Evolutionary conservation across 2,113 vertebrate genomes (phyloP).

Genomic region (Australoheros scitulus): DNA sequence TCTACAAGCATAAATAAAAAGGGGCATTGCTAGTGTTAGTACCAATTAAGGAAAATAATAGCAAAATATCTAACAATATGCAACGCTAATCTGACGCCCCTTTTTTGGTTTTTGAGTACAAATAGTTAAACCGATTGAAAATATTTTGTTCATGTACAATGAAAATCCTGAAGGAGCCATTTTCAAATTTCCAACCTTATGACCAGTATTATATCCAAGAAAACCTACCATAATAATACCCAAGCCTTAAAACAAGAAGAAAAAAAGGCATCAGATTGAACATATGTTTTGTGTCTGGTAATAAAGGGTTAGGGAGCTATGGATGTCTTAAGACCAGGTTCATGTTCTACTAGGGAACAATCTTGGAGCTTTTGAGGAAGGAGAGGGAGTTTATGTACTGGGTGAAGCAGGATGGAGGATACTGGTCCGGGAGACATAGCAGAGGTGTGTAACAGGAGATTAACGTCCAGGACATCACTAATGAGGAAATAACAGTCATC

Average conservation of each 20-base stretch:
- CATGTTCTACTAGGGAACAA: constrained; percentile 39
- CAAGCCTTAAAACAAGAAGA: background rate
- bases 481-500: constrained; percentile 42
- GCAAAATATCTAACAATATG: constrained; percentile 26
- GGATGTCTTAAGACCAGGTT: constrained; percentile 29
- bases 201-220: constrained; percentile 61
- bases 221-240: background rate
- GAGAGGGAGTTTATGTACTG: constrained; percentile 50
- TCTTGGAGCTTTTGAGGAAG: constrained; percentile 32
- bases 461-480: constrained; percentile 58
- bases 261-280: constrained; percentile 59
- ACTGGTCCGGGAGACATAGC: constrained; percentile 65
- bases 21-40: constrained; percentile 45
- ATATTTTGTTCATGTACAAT: background rate
- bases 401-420: constrained; percentile 46
- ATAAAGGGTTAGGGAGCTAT: constrained; percentile 16
- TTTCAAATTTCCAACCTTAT: constrained; percentile 48
- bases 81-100: constrained; percentile 47
- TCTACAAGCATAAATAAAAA: constrained; percentile 33
- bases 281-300: constrained; percentile 4
- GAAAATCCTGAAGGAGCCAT: constrained; percentile 6
- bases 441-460: constrained; percentile 69
- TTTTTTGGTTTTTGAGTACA: constrained; percentile 17
- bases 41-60: constrained; percentile 30
- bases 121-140: background rate